These are phyloP conservation scores for Morus bassanus DNA, from an alignment of 2,797 vertebrate species.

Conservation along the genomic window DNA sequence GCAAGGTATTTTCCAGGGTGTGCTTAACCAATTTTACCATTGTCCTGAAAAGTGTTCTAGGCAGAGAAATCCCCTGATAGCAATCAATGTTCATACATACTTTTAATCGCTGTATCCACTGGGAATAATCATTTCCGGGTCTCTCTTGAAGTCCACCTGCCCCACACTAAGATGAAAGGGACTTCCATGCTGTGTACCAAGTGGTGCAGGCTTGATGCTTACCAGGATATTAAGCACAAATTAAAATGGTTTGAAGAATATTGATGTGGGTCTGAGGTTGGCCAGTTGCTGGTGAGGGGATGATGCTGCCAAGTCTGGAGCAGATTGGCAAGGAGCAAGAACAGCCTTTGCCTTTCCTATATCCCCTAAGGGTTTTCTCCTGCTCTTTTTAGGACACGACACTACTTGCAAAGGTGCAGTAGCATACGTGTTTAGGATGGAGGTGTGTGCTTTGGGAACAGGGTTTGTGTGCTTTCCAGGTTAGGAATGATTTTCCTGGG, in stretches of 20 bases:
- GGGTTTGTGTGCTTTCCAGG: slow-evolving; percentile 54
- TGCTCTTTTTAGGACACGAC: slow-evolving; percentile 42
- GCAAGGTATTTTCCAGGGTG: slow-evolving; percentile 76
- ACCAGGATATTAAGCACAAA: slow-evolving; percentile 30
- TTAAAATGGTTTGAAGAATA: slow-evolving; percentile 33
- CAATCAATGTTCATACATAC: slow-evolving; percentile 41
- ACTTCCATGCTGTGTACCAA: slow-evolving; percentile 15
- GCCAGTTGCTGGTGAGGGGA: not conserved
- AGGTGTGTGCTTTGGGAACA: slow-evolving; percentile 46
- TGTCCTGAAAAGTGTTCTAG: slow-evolving; percentile 66
- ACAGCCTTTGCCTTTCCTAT: slow-evolving; percentile 21
- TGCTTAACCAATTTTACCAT: slow-evolving; percentile 66
- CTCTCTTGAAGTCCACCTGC: slow-evolving; percentile 50
- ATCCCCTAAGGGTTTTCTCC: slow-evolving; percentile 25
- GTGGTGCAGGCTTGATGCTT: not conserved
- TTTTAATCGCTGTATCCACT: slow-evolving; percentile 51
- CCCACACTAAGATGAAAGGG: slow-evolving; percentile 48
- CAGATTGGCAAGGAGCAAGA: slow-evolving; percentile 13
- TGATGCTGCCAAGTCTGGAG: slow-evolving; percentile 14
- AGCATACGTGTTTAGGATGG: slow-evolving; percentile 32
- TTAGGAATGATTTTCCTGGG: slow-evolving; percentile 52
- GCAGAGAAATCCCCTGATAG: slow-evolving; percentile 63
- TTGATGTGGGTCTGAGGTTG: slow-evolving; percentile 36
- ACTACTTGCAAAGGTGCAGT: slow-evolving; percentile 32
- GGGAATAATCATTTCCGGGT: slow-evolving; percentile 26